Percentiles rank a stretch among this genome's conserved stretches.
phyloP scores from a whole-genome alignment of 2,888 invertebrate species.

The Metopia argyrocephala region DNA sequence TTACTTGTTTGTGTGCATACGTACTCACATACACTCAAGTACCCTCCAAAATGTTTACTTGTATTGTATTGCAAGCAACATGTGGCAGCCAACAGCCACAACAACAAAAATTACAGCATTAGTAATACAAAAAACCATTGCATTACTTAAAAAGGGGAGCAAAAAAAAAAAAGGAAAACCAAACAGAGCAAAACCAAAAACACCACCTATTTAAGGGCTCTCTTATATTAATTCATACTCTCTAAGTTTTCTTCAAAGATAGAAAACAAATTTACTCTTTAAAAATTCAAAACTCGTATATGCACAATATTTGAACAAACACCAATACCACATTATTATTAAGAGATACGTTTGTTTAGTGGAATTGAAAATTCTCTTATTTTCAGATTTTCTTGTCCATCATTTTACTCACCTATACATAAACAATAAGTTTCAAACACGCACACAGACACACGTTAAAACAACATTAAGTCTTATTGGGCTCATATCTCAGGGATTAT shows the following conservation, averaged over 20 bases:
- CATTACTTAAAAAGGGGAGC: conserved; percentile 43
- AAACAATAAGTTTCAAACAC: not conserved
- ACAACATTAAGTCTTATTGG: conserved; percentile 63
- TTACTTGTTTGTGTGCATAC: conserved; percentile 25
- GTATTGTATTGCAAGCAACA: conserved; percentile 71
- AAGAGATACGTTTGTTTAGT: not conserved
- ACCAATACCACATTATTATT: not conserved
- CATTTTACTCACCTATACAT: conserved; percentile 1
- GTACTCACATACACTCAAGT: conserved; percentile 41
- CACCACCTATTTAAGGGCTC: conserved; percentile 28
- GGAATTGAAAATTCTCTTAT: not conserved
- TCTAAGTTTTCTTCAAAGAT: not conserved
- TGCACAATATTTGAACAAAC: conserved; percentile 7
- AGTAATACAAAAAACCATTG: not conserved
- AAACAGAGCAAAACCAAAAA: conserved; percentile 54
- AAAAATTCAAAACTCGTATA: not conserved
- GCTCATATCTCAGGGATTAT: conserved; percentile 77
- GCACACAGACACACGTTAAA: not conserved
- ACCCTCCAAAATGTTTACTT: not conserved
- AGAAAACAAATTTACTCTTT: not conserved
- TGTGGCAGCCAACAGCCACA: conserved; percentile 68
- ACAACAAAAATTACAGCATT: conserved; percentile 44
- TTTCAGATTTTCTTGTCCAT: not conserved
- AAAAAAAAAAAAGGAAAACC: not conserved
- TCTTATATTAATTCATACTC: not conserved